Evolutionary conservation across 2,888 invertebrate species (phyloP), one percentile per base, ranked within the genome.

Genomic region (Troglohyphantes excavatus): DNA sequence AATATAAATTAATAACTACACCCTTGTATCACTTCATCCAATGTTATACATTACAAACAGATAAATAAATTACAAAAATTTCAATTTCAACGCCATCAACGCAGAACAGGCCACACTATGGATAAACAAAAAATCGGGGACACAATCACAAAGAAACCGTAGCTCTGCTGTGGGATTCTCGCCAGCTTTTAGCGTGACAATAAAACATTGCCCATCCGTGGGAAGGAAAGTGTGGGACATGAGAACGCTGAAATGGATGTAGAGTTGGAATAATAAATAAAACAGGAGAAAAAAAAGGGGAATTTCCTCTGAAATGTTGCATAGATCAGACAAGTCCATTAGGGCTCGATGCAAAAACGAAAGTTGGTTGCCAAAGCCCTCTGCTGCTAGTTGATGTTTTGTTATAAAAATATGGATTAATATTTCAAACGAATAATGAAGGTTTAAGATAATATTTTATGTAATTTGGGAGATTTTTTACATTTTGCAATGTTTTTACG

Each of bases 161-260:
- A 3, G 33, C 33, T 33, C 9, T 33, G 9, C 11, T 17, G 46
- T 13, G 13, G 33, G 33, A 17, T 46, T 46, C 17, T 17, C 9
- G 11, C 17, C 26, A 27, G 17, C 29, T 65, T 27, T 26, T 70
- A 2, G 70, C 70, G 70, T 70, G 70, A 70, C 70, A 33, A 70
- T 70, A 21, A 33, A 70, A 43, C 70, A 70, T 70, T 70, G 70
- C 33, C 39, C 17, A 46, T 33, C 39, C 43, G n/a, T 23, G 70
- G 19, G 70, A 70, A 70, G 70, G 33, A 70, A 70, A 70, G 29
- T 70, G 70, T 39, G 33, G 70, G 19, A 70, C 29, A 39, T 70
- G 19, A 39, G 39, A 39, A n/a, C 33, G 70, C 23, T 70, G 70
- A 70, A 70, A 70, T 19, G 21, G 33, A 70, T 13, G 21, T 70